Percentiles rank a stretch among this genome's conserved stretches.
These are phyloP conservation scores for Lithophane socia DNA, from an alignment of 2,888 invertebrate genomes.

Conservation along the genomic window DNA sequence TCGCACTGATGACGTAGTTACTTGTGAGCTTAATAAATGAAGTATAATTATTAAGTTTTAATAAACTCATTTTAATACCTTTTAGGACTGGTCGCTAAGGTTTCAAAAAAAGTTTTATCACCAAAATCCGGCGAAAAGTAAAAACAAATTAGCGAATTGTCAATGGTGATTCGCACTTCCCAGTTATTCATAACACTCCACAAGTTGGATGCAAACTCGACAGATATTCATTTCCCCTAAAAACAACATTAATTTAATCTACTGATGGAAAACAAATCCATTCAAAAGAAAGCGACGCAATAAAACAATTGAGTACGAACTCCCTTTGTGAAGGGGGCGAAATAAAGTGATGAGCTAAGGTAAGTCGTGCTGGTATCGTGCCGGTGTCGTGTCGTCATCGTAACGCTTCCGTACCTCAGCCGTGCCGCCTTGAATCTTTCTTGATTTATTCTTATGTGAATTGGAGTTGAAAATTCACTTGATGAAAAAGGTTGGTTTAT, in stretches of 20 bases:
- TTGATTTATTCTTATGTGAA: constrained; percentile 67
- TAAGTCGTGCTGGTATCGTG: constrained; percentile 8
- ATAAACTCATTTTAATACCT: constrained; percentile 5
- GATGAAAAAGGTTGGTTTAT: constrained; percentile 41
- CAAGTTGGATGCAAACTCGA: not conserved
- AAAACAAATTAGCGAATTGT: not conserved
- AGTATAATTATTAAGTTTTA: not conserved
- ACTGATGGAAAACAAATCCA: constrained; percentile 14
- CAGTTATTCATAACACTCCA: not conserved
- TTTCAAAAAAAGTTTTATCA: not conserved
- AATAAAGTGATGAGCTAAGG: constrained; percentile 36
- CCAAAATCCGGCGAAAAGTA: not conserved
- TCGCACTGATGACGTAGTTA: not conserved
- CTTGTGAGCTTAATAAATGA: not conserved
- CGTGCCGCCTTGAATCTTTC: constrained; percentile 43
- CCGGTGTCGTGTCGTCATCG: constrained; percentile 9
- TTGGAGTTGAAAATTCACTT: constrained; percentile 63
- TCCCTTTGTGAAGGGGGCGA: constrained; percentile 6
- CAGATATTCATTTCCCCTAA: not conserved
- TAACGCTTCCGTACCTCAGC: constrained; percentile 22
- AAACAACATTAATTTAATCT: constrained; percentile 18
- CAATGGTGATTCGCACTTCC: not conserved
- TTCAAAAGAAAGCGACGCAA: constrained; percentile 23
- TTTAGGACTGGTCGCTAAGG: too few species aligned
- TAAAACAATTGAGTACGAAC: constrained; percentile 36